Base-by-base conservation (phyloP, 2,888 invertebrate genomes). In the Trachelus troglodyta region DNA sequence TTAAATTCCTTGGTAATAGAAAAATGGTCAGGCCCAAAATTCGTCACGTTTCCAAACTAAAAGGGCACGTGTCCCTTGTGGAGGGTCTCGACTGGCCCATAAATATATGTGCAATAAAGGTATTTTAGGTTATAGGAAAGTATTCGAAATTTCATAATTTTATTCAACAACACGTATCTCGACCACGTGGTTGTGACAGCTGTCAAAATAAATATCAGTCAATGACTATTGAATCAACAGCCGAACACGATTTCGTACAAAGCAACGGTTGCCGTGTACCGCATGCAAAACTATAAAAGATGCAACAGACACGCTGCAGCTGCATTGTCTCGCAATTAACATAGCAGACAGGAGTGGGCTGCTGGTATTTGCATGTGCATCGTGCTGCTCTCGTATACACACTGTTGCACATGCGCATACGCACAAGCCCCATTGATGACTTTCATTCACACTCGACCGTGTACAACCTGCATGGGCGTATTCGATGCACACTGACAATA, bases 351-450 rank as follows among this genome's bases (percentile, higher is more conserved):
- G 35, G 34, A 69, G 79, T 82, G 81, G 40, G 73, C 23, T 76
- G 75, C 30, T 71, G 56, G 56, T 71, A 31, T 31, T 71, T 71
- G 71, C 71, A 34, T 71, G 34, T 34, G 71, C 71, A 71, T 34
- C 12, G 15, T 71, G 30, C 71, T 34, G 31, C 9, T 34, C 31
- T 30, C 15, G 71, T 71, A 71, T 30, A 30, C 15, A 56, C 56
- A 56, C 56, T 56, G 56, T 56, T 56, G 56, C 56, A 23, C 56
- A 23, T 56, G 56, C 78, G 76, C 79, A 79, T 77, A 76, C 79
- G 80, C 80, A 80, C 77, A 79, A 78, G 77, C 81, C 78, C 79
- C 87, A 85, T 85, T 87, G 82, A 87, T 81, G 84, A 83, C 84
- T 85, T 82, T 82, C 85, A 84, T 85, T 85, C 84, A 85, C 81